A percentile compares a stretch with the other conserved stretches of the same genome.
Conservation (phyloP, 2,113 vertebrate species). For the Stigmatopora nigra region DNA sequence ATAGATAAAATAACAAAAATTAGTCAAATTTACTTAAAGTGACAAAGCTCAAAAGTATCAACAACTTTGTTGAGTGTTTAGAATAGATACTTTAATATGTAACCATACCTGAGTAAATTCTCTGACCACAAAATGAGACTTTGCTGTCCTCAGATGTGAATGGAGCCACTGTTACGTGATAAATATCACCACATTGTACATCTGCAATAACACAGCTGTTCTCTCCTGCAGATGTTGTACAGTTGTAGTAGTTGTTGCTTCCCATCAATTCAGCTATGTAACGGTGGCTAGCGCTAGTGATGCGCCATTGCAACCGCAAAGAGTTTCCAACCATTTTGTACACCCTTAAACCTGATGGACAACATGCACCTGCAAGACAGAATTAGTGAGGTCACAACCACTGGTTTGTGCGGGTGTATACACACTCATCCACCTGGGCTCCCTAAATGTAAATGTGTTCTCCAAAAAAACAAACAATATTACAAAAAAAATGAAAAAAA, state of each 20-base stretch:
- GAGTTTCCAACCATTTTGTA: conserved; percentile 69
- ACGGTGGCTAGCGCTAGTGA: conserved; percentile 52
- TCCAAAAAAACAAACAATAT: too few relatives aligned
- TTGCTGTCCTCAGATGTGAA: conserved; percentile 62
- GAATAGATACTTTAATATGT: background rate
- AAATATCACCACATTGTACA: conserved; percentile 80
- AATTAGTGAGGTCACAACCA: background rate
- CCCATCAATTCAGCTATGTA: conserved; percentile 70
- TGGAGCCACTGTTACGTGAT: conserved; percentile 77
- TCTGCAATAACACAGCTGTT: conserved; percentile 74
- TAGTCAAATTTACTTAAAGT: background rate
- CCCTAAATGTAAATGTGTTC: too few relatives aligned
- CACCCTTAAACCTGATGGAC: conserved; percentile 80
- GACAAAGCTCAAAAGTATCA: background rate
- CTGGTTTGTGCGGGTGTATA: background rate
- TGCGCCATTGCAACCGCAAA: conserved; percentile 78
- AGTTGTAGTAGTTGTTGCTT: conserved; percentile 72
- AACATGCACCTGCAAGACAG: conserved; percentile 75
- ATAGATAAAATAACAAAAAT: conserved; percentile 39
- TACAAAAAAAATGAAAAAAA: too few relatives aligned
- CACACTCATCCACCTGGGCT: too few relatives aligned
- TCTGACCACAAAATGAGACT: conserved; percentile 77
- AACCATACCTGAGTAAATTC: conserved; percentile 81
- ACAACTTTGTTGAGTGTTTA: background rate
- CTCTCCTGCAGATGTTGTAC: conserved; percentile 57